Evolutionary conservation across 1,140 invertebrate species (phyloP).

Genomic region (Drosophila arizonae): DNA sequence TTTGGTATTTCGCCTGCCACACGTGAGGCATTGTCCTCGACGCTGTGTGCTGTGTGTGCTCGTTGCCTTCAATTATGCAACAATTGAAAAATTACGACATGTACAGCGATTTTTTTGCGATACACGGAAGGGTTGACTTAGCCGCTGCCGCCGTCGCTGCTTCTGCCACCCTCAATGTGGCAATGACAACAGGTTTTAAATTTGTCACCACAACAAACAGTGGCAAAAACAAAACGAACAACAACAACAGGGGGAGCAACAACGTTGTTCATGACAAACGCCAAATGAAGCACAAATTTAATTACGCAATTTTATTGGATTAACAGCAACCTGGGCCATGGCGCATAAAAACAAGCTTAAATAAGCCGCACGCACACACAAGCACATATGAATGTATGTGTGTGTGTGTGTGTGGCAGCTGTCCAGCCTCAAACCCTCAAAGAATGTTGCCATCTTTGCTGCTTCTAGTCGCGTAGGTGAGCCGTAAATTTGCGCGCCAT

Average conservation of each 20-base stretch:
- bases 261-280: conserved; percentile 61
- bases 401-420: conserved; percentile 2
- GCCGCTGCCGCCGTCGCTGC: background rate
- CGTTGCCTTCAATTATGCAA: conserved; percentile 75
- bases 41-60: conserved; percentile 1
- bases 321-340: conserved; percentile 65
- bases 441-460: conserved; percentile 36
- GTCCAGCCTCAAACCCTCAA: conserved; percentile 9
- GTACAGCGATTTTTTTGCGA: conserved; percentile 60
- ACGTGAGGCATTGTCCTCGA: conserved; percentile 39
- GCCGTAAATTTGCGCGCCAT: conserved; percentile 76
- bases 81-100: conserved; percentile 83
- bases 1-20: conserved; percentile 25
- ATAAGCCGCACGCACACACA: conserved; percentile 57
- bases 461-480: conserved; percentile 77
- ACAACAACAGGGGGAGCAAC: conserved; percentile 10
- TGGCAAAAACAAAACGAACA: conserved; percentile 24
- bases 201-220: conserved; percentile 76
- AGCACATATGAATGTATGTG: background rate
- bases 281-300: conserved; percentile 80
- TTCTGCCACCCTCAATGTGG: background rate
- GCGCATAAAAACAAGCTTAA: conserved; percentile 66
- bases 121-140: conserved; percentile 36
- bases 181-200: conserved; percentile 71
- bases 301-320: conserved; percentile 81